Evolutionary conservation across 2,888 invertebrate genomes (phyloP), one percentile per base, ranked within the genome.

Genomic region (Elmis aenea): DNA sequence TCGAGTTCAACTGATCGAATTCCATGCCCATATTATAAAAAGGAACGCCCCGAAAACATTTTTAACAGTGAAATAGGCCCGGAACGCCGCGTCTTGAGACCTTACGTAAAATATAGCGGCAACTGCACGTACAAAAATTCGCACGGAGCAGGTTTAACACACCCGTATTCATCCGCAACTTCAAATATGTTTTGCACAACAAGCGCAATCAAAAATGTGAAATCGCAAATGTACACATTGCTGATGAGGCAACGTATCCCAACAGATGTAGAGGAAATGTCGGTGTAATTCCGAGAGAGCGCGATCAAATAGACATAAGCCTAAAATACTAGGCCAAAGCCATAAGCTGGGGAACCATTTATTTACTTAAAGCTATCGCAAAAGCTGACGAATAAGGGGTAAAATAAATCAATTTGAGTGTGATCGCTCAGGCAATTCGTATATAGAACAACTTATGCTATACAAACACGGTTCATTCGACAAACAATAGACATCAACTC

Each of bases 401-500:
- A 28, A 28, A 28, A 29, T 33, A 38, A 33, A 38, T 38, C 33
- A 38, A 38, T 38, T 25, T n/a, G 31, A 32, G 32, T 15, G 31
- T 31, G 20, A 36, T 36, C 30, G 18, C 31, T 36, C 30, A 25
- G 11, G 16, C 28, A 35, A 36, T 36, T 23, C 27, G 32, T 31
- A 38, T 14, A 22, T 27, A 38, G 24, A 22, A 32, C 20, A 27
- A 27, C 33, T 38, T 32, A 28, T 33, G 28, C 33, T 28, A 25
- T 32, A 38, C 34, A 42, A 45, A 42, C 35, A 42, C 42, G 36
- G 26, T 38, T 45, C 42, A 36, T 37, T 20, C 29, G 34, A 41
- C 38, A 45, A 45, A 45, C 42, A 45, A 45, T 45, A 33, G 42
- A 35, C 26, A 34, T 32, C 34, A 43, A 31, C 35, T 14, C 41